Conservation (phyloP, 1,140 invertebrate species). For the Anastrepha ludens region DNA sequence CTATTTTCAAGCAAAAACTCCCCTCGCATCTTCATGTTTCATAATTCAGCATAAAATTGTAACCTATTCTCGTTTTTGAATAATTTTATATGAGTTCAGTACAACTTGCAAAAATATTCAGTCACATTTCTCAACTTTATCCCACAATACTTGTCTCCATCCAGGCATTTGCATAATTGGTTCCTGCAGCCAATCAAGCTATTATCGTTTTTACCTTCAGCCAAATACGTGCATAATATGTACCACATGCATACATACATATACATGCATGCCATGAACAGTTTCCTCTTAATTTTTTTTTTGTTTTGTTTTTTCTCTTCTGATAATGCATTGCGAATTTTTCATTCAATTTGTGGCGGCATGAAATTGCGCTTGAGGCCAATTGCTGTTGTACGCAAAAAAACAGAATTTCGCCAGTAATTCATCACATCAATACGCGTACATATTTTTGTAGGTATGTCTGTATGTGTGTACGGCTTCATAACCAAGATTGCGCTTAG, state of each 20-base stretch:
- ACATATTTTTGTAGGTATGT: background rate
- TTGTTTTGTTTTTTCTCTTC: background rate
- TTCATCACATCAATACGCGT: background rate
- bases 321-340: background rate
- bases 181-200: constrained; percentile 7
- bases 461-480: too few species aligned
- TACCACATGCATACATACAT: background rate
- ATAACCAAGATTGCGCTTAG: background rate
- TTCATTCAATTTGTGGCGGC: background rate
- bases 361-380: background rate
- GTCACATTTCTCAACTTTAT: background rate
- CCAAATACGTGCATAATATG: background rate
- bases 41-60: too few species aligned
- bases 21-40: too few species aligned
- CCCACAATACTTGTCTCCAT: constrained; percentile 40
- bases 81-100: too few species aligned
- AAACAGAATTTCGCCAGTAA: background rate
- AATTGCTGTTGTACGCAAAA: background rate
- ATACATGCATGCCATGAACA: background rate
- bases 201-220: constrained; percentile 40
- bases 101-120: background rate
- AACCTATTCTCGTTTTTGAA: too few species aligned
- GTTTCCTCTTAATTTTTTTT: background rate
- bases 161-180: constrained; percentile 40
- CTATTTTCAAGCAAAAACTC: too few species aligned